These are phyloP conservation scores for Pterophyllum scalare DNA, from an alignment of 2,113 vertebrate species.

Conservation along the genomic window DNA sequence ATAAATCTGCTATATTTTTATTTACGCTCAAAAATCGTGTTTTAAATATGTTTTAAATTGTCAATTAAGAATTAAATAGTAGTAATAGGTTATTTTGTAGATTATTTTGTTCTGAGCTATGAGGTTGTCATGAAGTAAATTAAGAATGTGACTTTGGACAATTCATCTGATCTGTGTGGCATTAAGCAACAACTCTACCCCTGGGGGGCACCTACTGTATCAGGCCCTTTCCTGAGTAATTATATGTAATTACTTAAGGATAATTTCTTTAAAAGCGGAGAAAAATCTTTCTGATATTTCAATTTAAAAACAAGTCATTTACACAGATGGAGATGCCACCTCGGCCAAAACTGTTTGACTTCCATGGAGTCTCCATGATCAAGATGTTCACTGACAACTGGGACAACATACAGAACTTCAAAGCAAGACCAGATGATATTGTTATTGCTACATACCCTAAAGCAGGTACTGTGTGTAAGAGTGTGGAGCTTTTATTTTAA, in stretches of 20 bases:
- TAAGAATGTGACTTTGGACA: background rate
- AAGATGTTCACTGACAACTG: constrained; percentile 79
- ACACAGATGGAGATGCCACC: constrained; percentile 47
- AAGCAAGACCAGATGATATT: constrained; percentile 84
- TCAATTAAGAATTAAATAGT: background rate
- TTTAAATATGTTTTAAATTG: background rate
- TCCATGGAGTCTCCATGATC: constrained; percentile 75
- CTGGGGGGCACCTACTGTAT: no score
- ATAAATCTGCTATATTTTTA: background rate
- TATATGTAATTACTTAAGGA: no score
- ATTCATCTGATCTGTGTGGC: background rate
- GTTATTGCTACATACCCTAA: constrained; percentile 87
- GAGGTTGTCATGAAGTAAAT: background rate
- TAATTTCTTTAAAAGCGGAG: background rate
- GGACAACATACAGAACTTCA: constrained; percentile 80
- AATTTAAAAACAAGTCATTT: background rate
- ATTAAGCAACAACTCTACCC: background rate
- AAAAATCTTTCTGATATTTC: background rate
- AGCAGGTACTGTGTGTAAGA: constrained; percentile 75
- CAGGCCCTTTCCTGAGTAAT: no score
- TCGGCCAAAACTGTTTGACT: constrained; percentile 68
- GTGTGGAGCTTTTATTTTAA: background rate
- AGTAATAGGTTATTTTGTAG: background rate
- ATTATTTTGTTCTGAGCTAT: background rate
- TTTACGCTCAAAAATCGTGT: background rate